Percentiles rank a stretch among this genome's conserved stretches.
These are phyloP conservation scores for Iguana delicatissima DNA, from an alignment of 2,797 vertebrate genomes.

Conservation along the genomic window DNA sequence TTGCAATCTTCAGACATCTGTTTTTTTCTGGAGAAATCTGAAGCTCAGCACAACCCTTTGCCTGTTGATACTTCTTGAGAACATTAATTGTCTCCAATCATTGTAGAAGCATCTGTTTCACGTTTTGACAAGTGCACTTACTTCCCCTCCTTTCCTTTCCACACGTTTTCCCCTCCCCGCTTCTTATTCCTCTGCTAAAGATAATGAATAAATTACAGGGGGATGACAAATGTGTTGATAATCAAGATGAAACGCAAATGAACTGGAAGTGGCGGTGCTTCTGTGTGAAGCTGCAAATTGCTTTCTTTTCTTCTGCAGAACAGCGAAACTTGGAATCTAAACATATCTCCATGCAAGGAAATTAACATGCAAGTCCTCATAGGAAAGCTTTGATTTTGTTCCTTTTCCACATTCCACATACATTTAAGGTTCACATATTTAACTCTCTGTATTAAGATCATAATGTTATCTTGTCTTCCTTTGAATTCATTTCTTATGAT, in stretches of 20 bases:
- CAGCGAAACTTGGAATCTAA: conserved; percentile 69
- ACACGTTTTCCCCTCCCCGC: conserved; percentile 43
- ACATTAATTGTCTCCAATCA: conserved; percentile 82
- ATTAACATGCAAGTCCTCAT: conserved; percentile 60
- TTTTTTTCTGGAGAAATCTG: conserved; percentile 64
- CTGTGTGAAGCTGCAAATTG: conserved; percentile 77
- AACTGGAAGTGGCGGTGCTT: conserved; percentile 76
- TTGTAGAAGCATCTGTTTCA: conserved; percentile 82
- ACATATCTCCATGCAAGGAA: conserved; percentile 69
- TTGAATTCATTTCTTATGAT: neutral
- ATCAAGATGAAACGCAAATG: conserved; percentile 81
- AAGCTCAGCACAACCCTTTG: conserved; percentile 63
- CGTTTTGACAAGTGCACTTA: conserved; percentile 82
- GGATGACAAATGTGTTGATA: conserved; percentile 80
- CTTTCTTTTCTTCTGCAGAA: conserved; percentile 72
- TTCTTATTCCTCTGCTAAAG: conserved; percentile 75
- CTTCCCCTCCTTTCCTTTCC: conserved; percentile 59
- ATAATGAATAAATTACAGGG: conserved; percentile 84
- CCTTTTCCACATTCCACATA: conserved; percentile 23
- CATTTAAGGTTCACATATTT: conserved; percentile 43
- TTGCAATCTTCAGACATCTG: conserved; percentile 70
- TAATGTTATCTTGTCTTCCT: neutral
- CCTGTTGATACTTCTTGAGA: conserved; percentile 72
- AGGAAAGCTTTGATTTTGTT: conserved; percentile 39
- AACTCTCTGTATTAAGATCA: conserved; percentile 1